A percentile compares a stretch with the other conserved stretches of the same genome.
phyloP scores from a whole-genome alignment of 2,113 vertebrate genomes.

The Epinephelus moara region DNA sequence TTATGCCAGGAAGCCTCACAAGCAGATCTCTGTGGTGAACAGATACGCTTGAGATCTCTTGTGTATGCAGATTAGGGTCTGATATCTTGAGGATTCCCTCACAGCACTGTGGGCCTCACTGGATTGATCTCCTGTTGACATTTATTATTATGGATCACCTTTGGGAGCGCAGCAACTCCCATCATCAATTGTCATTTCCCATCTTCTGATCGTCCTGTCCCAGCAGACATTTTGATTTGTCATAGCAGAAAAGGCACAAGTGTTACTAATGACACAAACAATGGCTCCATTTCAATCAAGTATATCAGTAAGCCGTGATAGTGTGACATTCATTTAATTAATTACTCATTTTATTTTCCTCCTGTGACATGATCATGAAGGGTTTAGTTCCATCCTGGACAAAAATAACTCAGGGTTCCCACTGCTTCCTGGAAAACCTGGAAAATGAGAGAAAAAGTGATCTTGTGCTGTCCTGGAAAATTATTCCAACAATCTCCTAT shows the following conservation, averaged over 20 bases:
- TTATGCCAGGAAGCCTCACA: not conserved
- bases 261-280: not conserved
- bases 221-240: not conserved
- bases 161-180: not conserved
- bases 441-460: too few species aligned
- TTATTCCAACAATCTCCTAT: too few species aligned
- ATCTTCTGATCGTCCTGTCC: not conserved
- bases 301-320: not conserved
- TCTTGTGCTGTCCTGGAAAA: too few species aligned
- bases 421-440: too few species aligned
- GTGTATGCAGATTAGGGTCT: not conserved
- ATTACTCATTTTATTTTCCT: not conserved
- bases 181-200: not conserved
- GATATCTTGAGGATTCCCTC: not conserved
- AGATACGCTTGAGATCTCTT: not conserved
- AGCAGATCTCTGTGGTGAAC: not conserved
- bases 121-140: not conserved
- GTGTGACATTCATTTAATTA: not conserved
- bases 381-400: not conserved
- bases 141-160: not conserved
- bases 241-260: not conserved
- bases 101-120: not conserved
- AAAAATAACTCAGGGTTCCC: too few species aligned
- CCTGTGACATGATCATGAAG: conserved; percentile 4
- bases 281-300: not conserved